These are phyloP conservation scores for Philonicus albiceps DNA, from an alignment of 2,888 invertebrate species.

Conservation along the genomic window DNA sequence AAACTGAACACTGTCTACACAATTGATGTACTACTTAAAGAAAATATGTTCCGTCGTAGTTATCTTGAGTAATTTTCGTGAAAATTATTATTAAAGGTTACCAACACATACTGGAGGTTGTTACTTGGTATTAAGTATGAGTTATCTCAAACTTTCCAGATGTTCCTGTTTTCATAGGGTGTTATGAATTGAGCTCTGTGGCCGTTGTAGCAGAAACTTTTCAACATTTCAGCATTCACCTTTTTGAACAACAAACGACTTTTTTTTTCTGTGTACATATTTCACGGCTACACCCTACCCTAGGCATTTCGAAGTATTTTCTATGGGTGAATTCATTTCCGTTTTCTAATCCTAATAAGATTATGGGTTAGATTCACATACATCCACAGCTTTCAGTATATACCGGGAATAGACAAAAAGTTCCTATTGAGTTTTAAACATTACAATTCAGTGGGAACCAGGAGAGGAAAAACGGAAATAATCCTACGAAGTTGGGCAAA, in stretches of 20 bases:
- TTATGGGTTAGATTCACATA: background rate
- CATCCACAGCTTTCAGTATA: background rate
- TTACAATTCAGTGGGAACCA: background rate
- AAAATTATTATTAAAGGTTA: background rate
- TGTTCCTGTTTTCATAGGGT: background rate
- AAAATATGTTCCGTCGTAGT: background rate
- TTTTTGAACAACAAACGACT: background rate
- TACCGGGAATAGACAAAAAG: background rate
- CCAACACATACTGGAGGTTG: background rate
- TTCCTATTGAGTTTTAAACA: background rate
- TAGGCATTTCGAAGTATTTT: background rate
- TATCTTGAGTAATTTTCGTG: background rate
- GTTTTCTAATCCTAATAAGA: background rate
- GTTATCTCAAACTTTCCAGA: background rate
- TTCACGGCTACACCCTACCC: background rate
- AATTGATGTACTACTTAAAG: background rate
- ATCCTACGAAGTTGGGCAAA: background rate
- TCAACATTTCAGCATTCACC: background rate
- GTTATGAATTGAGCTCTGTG: background rate
- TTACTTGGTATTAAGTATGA: background rate
- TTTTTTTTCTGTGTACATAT: background rate
- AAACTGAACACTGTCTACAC: background rate
- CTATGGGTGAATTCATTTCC: background rate
- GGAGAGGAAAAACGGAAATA: background rate
- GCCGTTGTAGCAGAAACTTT: background rate